A percentile compares a stretch with the other conserved stretches of the same genome.
phyloP scores from a whole-genome alignment of 1,140 invertebrate genomes.

The Pseudobourletiella spinata region DNA sequence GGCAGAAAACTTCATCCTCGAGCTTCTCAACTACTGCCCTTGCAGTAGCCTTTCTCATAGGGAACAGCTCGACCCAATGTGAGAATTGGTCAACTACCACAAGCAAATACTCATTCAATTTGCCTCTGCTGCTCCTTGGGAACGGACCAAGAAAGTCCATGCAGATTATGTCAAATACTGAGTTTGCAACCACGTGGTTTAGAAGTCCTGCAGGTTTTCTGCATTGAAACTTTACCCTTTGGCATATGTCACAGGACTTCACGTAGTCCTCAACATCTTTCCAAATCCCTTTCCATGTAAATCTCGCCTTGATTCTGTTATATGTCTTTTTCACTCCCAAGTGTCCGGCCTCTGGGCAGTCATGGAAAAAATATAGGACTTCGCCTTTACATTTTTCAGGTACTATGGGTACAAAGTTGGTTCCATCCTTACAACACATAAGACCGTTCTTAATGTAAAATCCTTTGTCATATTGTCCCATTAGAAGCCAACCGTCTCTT shows the following conservation, averaged over 20 bases:
- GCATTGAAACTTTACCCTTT: conserved; percentile 11
- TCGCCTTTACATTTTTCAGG: background rate
- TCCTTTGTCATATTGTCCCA: background rate
- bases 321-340: background rate
- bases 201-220: conserved; percentile 2
- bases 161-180: conserved; percentile 20
- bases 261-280: conserved; percentile 26
- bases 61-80: conserved; percentile 36
- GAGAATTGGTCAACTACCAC: conserved; percentile 38
- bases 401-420: conserved; percentile 8
- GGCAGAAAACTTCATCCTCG: conserved; percentile 34
- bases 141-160: conserved; percentile 33
- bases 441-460: background rate
- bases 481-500: background rate
- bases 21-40: conserved; percentile 35
- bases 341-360: conserved; percentile 19
- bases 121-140: conserved; percentile 3
- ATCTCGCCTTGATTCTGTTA: background rate
- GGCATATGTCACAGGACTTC: conserved; percentile 24
- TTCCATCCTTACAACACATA: background rate
- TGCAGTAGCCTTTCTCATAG: conserved; percentile 36
- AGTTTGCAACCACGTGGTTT: background rate
- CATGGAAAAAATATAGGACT: conserved; percentile 21
- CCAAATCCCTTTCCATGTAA: conserved; percentile 26
- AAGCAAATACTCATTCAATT: conserved; percentile 35